Percentiles rank a stretch among this genome's conserved stretches.
Evolutionary conservation across 1,140 invertebrate species (phyloP).

Genomic region (Mya arenaria): DNA sequence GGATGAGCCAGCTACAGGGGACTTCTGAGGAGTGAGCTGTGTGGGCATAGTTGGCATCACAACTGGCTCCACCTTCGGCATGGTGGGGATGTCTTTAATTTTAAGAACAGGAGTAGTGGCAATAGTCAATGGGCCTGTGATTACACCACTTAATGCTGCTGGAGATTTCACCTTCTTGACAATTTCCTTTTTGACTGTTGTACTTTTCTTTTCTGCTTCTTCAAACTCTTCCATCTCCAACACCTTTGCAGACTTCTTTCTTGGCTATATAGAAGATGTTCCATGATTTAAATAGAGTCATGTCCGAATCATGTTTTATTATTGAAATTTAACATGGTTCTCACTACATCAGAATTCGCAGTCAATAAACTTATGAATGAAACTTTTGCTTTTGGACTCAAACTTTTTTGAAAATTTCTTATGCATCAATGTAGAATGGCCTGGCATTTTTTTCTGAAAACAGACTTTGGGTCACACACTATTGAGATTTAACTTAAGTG

Average conservation of each 20-base stretch:
- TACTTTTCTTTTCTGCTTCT: conserved; percentile 86
- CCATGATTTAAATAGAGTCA: not conserved
- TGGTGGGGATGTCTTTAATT: conserved; percentile 35
- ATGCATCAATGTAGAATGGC: too few relatives aligned
- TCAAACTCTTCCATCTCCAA: conserved; percentile 91
- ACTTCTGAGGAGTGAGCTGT: conserved; percentile 18
- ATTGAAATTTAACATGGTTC: too few relatives aligned
- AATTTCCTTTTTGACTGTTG: conserved; percentile 62
- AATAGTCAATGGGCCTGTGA: conserved; percentile 1
- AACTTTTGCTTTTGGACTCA: too few relatives aligned
- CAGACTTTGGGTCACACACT: too few relatives aligned
- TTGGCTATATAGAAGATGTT: conserved; percentile 82
- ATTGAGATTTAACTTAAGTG: too few relatives aligned
- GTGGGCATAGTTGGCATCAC: not conserved
- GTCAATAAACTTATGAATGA: too few relatives aligned
- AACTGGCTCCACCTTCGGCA: conserved; percentile 20
- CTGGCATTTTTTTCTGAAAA: too few relatives aligned
- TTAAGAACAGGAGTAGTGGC: conserved; percentile 45
- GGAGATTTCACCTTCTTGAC: conserved; percentile 61
- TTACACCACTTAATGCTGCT: conserved; percentile 9
- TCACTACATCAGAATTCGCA: too few relatives aligned
- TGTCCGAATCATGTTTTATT: too few relatives aligned
- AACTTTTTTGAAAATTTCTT: too few relatives aligned
- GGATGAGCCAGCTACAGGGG: not conserved
- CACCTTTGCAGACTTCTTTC: conserved; percentile 96